Percentiles rank a stretch among this genome's conserved stretches.
phyloP scores from a whole-genome alignment of 2,888 invertebrate genomes.

The Masnerella sp. region DNA sequence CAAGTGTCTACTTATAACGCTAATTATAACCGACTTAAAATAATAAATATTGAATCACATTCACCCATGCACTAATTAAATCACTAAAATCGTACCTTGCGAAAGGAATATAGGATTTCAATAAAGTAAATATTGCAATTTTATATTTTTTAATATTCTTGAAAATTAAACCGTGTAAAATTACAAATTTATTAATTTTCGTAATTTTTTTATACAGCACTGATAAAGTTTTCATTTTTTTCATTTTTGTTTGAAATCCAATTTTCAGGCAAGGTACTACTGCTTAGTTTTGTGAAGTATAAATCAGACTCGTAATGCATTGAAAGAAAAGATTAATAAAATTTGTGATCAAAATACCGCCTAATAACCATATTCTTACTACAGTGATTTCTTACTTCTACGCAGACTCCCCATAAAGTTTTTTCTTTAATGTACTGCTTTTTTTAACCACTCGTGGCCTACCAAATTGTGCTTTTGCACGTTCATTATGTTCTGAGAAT shows the following conservation, averaged over 20 bases:
- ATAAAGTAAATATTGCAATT: not conserved
- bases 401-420: conserved; percentile 43
- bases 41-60: conserved; percentile 62
- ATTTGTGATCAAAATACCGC: conserved; percentile 20
- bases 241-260: too few species aligned
- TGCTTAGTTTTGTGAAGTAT: conserved; percentile 15
- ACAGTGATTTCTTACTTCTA: conserved; percentile 29
- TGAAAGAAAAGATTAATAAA: conserved; percentile 14
- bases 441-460: conserved; percentile 39
- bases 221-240: too few species aligned
- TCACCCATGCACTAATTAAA: conserved; percentile 62
- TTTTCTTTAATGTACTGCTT: conserved; percentile 32
- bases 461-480: conserved; percentile 46
- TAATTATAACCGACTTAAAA: conserved; percentile 65
- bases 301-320: conserved; percentile 37
- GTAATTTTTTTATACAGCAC: too few species aligned
- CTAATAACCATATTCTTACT: conserved; percentile 25
- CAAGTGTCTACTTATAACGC: conserved; percentile 65
- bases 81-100: conserved; percentile 60
- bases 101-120: conserved; percentile 17
- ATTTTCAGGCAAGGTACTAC: conserved; percentile 39
- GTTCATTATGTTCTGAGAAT: conserved; percentile 37
- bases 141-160: too few species aligned
- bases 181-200: too few species aligned
- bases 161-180: too few species aligned